phyloP scores from a whole-genome alignment of 1,140 invertebrate genomes.

The Campoletis sonorensis region DNA sequence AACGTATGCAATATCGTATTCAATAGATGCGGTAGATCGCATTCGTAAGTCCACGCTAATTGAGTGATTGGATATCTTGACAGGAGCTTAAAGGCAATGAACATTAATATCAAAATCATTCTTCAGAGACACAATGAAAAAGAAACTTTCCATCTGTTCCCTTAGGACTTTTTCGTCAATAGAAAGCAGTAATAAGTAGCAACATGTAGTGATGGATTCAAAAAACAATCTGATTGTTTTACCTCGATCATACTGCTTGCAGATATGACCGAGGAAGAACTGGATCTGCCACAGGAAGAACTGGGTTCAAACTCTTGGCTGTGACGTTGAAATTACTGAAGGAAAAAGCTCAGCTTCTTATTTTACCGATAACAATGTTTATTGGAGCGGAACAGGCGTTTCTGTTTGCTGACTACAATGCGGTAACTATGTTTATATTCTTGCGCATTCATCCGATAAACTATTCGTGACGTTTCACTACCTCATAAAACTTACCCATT shows the following conservation, averaged over 20 bases:
- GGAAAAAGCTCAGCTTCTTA: conserved; percentile 87
- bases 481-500: neutral
- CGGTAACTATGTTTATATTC: conserved; percentile 78
- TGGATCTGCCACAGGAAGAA: conserved; percentile 67
- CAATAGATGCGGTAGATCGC: neutral
- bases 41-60: neutral
- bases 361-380: conserved; percentile 95
- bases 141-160: too few relatives aligned
- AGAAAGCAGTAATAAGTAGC: too few relatives aligned
- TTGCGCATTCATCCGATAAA: conserved; percentile 27
- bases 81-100: neutral
- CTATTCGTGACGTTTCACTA: neutral
- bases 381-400: conserved; percentile 96
- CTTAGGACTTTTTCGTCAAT: too few relatives aligned
- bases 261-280: conserved; percentile 74
- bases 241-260: conserved; percentile 25
- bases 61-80: neutral
- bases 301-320: conserved; percentile 82
- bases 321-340: conserved; percentile 87
- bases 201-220: neutral
- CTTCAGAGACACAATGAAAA: too few relatives aligned
- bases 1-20: neutral
- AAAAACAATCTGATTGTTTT: too few relatives aligned
- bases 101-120: neutral
- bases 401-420: conserved; percentile 92